These are phyloP conservation scores for Nudaria mundana DNA, from an alignment of 2,888 invertebrate species.

Conservation along the genomic window DNA sequence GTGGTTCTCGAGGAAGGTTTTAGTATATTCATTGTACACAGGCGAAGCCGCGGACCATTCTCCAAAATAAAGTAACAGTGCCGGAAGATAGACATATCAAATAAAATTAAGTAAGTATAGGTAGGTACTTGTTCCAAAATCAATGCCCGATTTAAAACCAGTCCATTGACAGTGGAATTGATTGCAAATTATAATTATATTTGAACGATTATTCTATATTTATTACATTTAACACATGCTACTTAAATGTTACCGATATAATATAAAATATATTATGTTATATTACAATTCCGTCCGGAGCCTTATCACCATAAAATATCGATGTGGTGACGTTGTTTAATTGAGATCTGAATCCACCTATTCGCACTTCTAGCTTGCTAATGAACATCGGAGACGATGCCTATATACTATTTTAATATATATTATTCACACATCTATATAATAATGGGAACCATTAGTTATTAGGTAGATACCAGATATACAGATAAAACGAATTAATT, in stretches of 20 bases:
- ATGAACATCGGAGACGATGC: constrained; percentile 19
- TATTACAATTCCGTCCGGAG: constrained; percentile 11
- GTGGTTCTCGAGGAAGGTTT: too few relatives aligned
- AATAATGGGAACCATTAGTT: constrained; percentile 37
- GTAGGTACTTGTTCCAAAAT: too few relatives aligned
- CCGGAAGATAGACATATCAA: constrained; percentile 6
- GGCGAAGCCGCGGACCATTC: too few relatives aligned
- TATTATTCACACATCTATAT: constrained; percentile 26
- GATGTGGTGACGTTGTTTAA: constrained; percentile 13
- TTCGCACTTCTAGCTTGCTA: constrained; percentile 23
- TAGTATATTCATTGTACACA: too few relatives aligned
- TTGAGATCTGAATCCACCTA: constrained; percentile 18
- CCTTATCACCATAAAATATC: constrained; percentile 21
- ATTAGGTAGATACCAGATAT: constrained; percentile 36
- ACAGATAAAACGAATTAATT: constrained; percentile 60
- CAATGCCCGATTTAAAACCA: not conserved
- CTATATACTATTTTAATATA: constrained; percentile 8
- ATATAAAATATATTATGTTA: constrained; percentile 3
- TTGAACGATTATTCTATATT: constrained; percentile 10
- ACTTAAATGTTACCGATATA: constrained; percentile 13
- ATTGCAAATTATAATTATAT: constrained; percentile 2
- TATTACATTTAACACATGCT: constrained; percentile 15
- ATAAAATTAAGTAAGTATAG: not conserved
- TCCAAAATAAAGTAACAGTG: not conserved
- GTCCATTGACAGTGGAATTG: not conserved